Evolutionary conservation across 2,797 vertebrate genomes (phyloP).

Genomic region (Sylvilagus floridanus): DNA sequence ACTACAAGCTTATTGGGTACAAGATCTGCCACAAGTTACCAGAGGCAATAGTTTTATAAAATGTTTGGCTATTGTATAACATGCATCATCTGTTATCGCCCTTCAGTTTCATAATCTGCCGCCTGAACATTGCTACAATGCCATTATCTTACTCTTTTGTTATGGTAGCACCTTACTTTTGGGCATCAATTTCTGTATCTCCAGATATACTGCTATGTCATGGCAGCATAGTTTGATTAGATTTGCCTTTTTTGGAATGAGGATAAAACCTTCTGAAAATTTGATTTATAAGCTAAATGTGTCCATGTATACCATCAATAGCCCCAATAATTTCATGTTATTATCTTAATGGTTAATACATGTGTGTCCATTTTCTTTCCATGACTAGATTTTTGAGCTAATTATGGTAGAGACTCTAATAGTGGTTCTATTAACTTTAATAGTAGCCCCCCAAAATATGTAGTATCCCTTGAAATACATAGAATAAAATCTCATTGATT

Average conservation of each 20-base stretch:
- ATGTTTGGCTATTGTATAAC: neutral
- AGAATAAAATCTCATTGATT: neutral
- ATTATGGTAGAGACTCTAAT: neutral
- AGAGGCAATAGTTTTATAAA: neutral
- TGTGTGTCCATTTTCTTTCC: neutral
- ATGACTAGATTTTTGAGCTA: neutral
- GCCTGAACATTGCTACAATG: neutral
- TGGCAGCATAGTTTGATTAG: neutral
- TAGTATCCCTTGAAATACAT: neutral
- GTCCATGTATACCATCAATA: neutral
- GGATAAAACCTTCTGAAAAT: neutral
- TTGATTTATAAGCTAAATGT: constrained; percentile 20
- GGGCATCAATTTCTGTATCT: constrained; percentile 12
- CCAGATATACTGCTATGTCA: neutral
- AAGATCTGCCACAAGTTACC: neutral
- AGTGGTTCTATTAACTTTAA: neutral
- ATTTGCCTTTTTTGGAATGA: neutral
- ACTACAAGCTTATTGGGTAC: neutral
- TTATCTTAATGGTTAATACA: neutral
- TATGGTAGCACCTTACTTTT: neutral
- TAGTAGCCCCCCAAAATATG: neutral
- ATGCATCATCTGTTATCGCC: neutral
- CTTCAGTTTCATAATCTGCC: neutral
- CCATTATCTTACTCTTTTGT: neutral
- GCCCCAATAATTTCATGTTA: neutral